phyloP scores from a whole-genome alignment of 2,797 vertebrate genomes.

The Xiphophorus birchmanni region DNA sequence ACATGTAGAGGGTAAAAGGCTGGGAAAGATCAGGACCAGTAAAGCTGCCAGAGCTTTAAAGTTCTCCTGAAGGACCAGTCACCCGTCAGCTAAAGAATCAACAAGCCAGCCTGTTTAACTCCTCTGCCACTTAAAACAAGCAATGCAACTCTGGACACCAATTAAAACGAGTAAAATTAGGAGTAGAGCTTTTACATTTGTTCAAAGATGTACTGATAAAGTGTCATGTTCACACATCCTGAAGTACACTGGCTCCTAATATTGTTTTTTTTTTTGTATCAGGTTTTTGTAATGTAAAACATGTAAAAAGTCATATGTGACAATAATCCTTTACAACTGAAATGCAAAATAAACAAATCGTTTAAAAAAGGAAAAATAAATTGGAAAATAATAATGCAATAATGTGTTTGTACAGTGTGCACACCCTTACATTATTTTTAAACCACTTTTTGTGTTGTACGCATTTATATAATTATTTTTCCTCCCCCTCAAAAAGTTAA shows the following conservation, averaged over 20 bases:
- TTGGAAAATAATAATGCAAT: neutral
- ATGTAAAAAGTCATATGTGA: neutral
- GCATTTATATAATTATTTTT: neutral
- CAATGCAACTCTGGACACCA: conserved; percentile 9
- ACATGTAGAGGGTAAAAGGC: conserved; percentile 43
- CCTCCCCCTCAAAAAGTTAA: neutral
- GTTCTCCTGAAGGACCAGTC: conserved; percentile 53
- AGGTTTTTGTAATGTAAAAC: neutral
- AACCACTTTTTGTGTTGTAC: neutral
- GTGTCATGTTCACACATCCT: neutral
- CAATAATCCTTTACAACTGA: neutral
- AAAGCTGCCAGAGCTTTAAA: conserved; percentile 35
- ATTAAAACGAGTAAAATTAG: conserved; percentile 11
- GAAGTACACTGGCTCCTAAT: neutral
- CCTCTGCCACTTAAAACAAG: conserved; percentile 17
- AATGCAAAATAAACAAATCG: neutral
- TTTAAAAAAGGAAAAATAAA: neutral
- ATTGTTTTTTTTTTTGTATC: neutral
- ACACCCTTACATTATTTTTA: neutral
- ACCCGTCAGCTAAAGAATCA: conserved; percentile 25
- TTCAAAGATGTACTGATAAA: neutral
- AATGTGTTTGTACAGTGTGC: neutral
- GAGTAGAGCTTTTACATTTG: conserved; percentile 1
- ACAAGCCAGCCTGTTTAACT: conserved; percentile 24
- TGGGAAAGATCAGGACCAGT: conserved; percentile 35